These are phyloP conservation scores for Notamacropus eugenii DNA, from an alignment of 2,797 vertebrate species.

Conservation along the genomic window DNA sequence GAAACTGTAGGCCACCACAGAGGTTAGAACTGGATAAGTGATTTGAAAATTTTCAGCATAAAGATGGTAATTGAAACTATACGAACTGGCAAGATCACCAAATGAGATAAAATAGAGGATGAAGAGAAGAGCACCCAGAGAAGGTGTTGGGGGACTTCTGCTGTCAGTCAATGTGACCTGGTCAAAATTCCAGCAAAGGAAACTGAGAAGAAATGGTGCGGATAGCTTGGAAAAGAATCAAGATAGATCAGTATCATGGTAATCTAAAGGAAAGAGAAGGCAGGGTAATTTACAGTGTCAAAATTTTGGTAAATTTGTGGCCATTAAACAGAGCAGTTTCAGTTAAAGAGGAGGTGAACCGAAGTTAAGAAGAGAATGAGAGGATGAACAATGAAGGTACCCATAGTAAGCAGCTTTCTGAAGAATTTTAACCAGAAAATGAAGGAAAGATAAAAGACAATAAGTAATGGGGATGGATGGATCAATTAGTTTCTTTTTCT, in stretches of 20 bases:
- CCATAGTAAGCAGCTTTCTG: too few species aligned
- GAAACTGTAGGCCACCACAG: too few species aligned
- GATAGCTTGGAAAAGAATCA: not conserved
- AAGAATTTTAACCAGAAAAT: too few species aligned
- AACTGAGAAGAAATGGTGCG: not conserved
- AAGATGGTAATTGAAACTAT: not conserved
- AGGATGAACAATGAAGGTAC: too few species aligned
- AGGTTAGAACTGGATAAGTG: too few species aligned
- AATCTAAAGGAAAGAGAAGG: not conserved
- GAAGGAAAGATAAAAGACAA: too few species aligned
- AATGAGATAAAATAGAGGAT: not conserved
- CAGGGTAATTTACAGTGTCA: not conserved
- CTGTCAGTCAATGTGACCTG: not conserved
- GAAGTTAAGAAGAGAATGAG: too few species aligned
- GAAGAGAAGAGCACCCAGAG: not conserved
- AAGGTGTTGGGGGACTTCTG: not conserved
- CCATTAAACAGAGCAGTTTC: not conserved
- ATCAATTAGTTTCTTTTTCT: too few species aligned
- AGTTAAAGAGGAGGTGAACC: not conserved
- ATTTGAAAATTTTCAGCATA: not conserved
- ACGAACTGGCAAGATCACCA: not conserved
- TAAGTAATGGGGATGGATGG: too few species aligned
- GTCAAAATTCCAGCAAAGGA: not conserved
- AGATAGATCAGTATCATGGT: not conserved
- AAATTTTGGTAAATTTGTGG: not conserved